Conservation (phyloP, 2,797 vertebrate species). For the Xiphophorus birchmanni region DNA sequence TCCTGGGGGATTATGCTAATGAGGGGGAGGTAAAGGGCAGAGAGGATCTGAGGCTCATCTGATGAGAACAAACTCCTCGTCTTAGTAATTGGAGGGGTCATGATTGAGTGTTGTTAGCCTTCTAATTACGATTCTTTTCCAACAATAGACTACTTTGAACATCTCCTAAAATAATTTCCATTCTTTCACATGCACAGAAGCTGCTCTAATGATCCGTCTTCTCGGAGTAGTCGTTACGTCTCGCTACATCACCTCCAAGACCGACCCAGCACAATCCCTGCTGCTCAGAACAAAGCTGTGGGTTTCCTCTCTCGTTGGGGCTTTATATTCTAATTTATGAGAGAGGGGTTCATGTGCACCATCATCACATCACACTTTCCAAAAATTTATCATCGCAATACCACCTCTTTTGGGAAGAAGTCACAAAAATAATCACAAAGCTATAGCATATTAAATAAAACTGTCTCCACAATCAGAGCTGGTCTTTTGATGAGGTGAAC, state of each 20-base stretch:
- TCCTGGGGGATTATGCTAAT: constrained; percentile 78
- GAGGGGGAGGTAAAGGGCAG: constrained; percentile 73
- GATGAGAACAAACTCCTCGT: constrained; percentile 69
- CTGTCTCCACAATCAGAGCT: constrained; percentile 16
- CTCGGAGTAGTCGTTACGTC: constrained; percentile 25
- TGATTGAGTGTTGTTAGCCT: constrained; percentile 68
- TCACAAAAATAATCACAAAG: constrained; percentile 5
- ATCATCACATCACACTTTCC: constrained; percentile 17
- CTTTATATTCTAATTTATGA: constrained; percentile 12
- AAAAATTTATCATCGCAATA: not conserved
- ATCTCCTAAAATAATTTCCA: constrained; percentile 47
- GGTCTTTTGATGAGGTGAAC: constrained; percentile 44
- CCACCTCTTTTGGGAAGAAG: constrained; percentile 10
- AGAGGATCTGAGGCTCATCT: constrained; percentile 72
- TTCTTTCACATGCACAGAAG: constrained; percentile 36
- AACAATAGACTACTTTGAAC: constrained; percentile 67
- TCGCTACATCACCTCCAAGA: constrained; percentile 15
- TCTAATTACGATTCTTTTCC: constrained; percentile 62
- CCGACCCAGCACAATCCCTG: constrained; percentile 26
- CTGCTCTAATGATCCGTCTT: constrained; percentile 47
- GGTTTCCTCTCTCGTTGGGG: not conserved
- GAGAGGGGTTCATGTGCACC: not conserved
- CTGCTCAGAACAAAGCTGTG: constrained; percentile 1
- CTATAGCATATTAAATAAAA: constrained; percentile 32
- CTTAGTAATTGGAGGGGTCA: constrained; percentile 73